Conservation (phyloP, 2,797 vertebrate genomes). For the Cercopithecus hamlyni region DNA sequence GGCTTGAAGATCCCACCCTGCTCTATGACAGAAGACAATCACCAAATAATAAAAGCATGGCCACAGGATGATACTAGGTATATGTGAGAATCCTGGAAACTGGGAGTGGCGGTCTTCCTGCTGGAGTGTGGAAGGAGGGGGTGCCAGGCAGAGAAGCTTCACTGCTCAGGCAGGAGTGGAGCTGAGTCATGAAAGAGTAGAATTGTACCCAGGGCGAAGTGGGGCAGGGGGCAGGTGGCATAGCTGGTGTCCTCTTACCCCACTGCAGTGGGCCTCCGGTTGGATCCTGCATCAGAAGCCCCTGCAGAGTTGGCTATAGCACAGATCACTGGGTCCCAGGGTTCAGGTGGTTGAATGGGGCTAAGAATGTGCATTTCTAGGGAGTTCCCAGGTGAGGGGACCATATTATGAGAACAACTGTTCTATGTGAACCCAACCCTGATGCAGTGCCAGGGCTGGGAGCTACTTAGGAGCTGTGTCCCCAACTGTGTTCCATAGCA, state of each 20-base stretch:
- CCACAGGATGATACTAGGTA: fast-evolving
- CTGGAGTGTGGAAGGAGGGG: background rate
- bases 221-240: no score
- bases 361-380: background rate
- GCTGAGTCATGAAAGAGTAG: background rate
- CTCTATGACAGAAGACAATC: background rate
- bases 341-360: background rate
- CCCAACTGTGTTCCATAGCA: background rate
- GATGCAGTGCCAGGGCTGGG: no score
- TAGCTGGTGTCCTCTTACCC: fast-evolving
- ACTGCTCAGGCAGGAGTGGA: background rate
- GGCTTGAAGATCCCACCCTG: background rate
- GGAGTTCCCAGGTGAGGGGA: background rate
- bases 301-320: background rate
- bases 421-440: background rate
- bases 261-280: background rate
- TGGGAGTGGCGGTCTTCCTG: background rate
- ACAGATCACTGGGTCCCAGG: background rate
- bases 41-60: no score
- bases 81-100: background rate
- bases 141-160: background rate
- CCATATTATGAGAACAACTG: background rate
- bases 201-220: fast-evolving
- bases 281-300: no score
- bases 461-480: background rate